Base-by-base conservation (phyloP, 2,113 vertebrate species). In the Recurvirostra avosetta region DNA sequence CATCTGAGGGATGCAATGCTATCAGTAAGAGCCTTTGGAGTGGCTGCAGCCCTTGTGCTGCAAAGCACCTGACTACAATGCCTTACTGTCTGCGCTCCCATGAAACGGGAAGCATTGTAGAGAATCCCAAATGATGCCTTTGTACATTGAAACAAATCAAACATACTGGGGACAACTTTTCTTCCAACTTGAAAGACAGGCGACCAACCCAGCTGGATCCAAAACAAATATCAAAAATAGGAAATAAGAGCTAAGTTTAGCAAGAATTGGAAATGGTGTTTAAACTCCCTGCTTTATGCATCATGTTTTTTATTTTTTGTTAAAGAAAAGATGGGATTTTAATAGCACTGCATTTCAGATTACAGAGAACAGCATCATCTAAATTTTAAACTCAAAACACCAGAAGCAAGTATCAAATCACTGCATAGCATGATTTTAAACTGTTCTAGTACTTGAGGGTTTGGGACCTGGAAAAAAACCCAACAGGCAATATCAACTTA, bases 31-130 rank as follows among this genome's bases (percentile, higher is more conserved):
- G 92, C 58, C 67, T 66, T 25, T 78, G 87, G 86, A 87, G 88
- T 70, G 76, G 94, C 79, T 93, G 88, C 80, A 91, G 86, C 79
- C 91, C 92, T 91, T 86, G 92, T 93, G 91, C 89, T 90, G 89
- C 91, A 76, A 85, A 91, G 91, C 96, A 59, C 36, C 89, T 92
- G 94, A 95, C 86, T 91, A 97, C 95, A 97, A 95, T 85, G 95
- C 86, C 86, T 63, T 21, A 86, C 74, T 96, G 97, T 97, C 53
- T 78, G 70, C 0, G 6, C 85, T 88, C 62, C 84, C 92, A 85
- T 84, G 65, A 86, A 93, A 90, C 3, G 2, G 89, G 89, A 91
- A 91, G 94, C 91, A 75, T 95, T 95, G 94, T 89, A 34, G 81
- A 85, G 83, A 90, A 95, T 82, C 70, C 89, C 95, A 87, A 95